These are phyloP conservation scores for Matsumurasca onukii DNA, from an alignment of 1,140 invertebrate genomes.

Conservation along the genomic window DNA sequence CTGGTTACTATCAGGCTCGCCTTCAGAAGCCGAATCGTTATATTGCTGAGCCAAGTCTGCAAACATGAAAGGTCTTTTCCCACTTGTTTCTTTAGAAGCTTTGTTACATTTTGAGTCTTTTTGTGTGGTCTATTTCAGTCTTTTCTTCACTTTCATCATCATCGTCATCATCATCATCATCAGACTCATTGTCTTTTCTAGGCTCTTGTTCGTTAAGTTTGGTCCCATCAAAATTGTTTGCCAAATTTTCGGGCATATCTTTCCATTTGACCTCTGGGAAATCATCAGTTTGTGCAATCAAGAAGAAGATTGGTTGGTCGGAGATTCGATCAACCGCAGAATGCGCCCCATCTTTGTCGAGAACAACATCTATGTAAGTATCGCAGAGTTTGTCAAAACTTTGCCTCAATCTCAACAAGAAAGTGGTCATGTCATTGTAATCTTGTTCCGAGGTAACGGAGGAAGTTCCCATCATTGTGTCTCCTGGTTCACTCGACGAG, in stretches of 20 bases:
- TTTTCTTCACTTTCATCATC: conserved; percentile 32
- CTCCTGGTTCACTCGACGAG: conserved; percentile 53
- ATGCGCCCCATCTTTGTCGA: conserved; percentile 57
- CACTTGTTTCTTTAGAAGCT: background rate
- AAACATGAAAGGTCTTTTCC: conserved; percentile 34
- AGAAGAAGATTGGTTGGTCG: conserved; percentile 62
- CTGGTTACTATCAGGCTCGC: conserved; percentile 14
- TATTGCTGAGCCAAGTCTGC: conserved; percentile 35
- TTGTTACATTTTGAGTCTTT: conserved; percentile 20
- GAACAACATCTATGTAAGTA: conserved; percentile 61
- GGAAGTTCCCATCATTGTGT: conserved; percentile 16
- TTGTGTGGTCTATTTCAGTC: background rate
- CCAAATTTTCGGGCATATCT: conserved; percentile 35
- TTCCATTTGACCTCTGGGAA: conserved; percentile 53
- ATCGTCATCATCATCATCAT: conserved; percentile 29
- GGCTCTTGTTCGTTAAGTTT: conserved; percentile 31
- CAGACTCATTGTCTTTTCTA: background rate
- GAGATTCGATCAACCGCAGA: conserved; percentile 57
- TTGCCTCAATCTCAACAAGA: conserved; percentile 47
- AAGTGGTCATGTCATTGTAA: conserved; percentile 40
- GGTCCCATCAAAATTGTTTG: conserved; percentile 27
- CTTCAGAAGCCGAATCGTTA: conserved; percentile 32
- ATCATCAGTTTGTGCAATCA: conserved; percentile 63
- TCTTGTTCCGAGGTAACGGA: conserved; percentile 9
- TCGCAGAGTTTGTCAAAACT: conserved; percentile 62